A percentile compares a stretch with the other conserved stretches of the same genome.
Conservation (phyloP, 2,113 vertebrate genomes). For the Antechinus stuartii region DNA sequence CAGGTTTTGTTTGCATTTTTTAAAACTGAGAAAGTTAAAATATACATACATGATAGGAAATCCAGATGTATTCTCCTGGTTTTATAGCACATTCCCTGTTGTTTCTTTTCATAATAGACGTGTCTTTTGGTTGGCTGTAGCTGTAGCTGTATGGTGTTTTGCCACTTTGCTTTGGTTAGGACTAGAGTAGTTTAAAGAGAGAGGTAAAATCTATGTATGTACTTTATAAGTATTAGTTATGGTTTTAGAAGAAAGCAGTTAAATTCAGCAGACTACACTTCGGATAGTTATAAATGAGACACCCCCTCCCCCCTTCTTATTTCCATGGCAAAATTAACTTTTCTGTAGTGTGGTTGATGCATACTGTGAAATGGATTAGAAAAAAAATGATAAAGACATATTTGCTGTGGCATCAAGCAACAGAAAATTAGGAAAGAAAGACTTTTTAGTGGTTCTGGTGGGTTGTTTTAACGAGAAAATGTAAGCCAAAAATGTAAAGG, state of each 20-base stretch:
- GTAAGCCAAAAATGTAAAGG: constrained; percentile 29
- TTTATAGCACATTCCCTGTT: not conserved
- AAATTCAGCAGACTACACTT: not conserved
- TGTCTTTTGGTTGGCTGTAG: not conserved
- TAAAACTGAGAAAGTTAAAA: not conserved
- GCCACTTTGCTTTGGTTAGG: constrained; percentile 16
- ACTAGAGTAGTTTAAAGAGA: constrained; percentile 2
- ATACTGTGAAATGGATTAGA: not conserved
- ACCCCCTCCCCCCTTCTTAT: not conserved
- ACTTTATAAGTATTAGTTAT: constrained; percentile 9
- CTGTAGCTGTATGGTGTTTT: not conserved
- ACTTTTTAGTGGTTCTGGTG: not conserved
- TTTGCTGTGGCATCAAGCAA: constrained; percentile 17
- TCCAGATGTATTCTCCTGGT: not conserved
- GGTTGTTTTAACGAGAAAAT: constrained; percentile 27
- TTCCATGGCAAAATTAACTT: not conserved
- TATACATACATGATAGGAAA: not conserved
- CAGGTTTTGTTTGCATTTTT: constrained; percentile 1
- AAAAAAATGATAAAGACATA: constrained; percentile 16
- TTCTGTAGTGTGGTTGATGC: not conserved
- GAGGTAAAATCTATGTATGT: constrained; percentile 14
- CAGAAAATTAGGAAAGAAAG: not conserved
- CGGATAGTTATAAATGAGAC: constrained; percentile 10
- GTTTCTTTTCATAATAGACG: not conserved
- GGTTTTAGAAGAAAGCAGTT: constrained; percentile 16